Conservation (phyloP, 2,888 invertebrate genomes). For the Thymelicus acteon region DNA sequence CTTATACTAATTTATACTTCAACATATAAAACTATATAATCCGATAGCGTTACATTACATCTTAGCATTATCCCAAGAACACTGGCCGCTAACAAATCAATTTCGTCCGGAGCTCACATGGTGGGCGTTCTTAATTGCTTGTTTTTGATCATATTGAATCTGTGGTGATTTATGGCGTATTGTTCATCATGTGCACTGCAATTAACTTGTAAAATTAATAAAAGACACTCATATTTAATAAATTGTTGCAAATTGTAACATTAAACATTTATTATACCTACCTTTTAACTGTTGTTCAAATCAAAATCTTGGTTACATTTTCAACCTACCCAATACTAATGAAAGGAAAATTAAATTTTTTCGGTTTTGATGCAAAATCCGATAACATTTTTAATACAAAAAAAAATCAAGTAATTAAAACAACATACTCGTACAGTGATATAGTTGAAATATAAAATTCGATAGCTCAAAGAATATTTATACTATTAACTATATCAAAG, state of each 20-base stretch:
- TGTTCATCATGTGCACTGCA: slow-evolving; percentile 33
- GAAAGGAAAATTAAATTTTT: too few relatives aligned
- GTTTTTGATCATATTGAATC: slow-evolving; percentile 37
- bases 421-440: too few relatives aligned
- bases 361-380: too few relatives aligned
- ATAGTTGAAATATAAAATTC: too few relatives aligned
- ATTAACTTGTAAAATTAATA: slow-evolving; percentile 39
- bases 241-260: slow-evolving; percentile 26
- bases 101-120: slow-evolving; percentile 31
- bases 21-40: neutral
- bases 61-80: slow-evolving; percentile 1
- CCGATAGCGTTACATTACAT: slow-evolving; percentile 6
- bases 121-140: slow-evolving; percentile 36
- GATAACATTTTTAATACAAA: too few relatives aligned
- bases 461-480: too few relatives aligned
- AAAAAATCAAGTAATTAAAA: too few relatives aligned
- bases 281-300: too few relatives aligned
- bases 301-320: too few relatives aligned
- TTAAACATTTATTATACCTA: neutral
- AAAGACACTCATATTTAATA: slow-evolving; percentile 34
- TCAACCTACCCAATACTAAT: too few relatives aligned
- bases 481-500: too few relatives aligned
- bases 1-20: neutral
- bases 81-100: slow-evolving; percentile 34
- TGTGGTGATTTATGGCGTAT: slow-evolving; percentile 36